Evolutionary conservation across 2,113 vertebrate species (phyloP).

Genomic region (Rattus rattus): DNA sequence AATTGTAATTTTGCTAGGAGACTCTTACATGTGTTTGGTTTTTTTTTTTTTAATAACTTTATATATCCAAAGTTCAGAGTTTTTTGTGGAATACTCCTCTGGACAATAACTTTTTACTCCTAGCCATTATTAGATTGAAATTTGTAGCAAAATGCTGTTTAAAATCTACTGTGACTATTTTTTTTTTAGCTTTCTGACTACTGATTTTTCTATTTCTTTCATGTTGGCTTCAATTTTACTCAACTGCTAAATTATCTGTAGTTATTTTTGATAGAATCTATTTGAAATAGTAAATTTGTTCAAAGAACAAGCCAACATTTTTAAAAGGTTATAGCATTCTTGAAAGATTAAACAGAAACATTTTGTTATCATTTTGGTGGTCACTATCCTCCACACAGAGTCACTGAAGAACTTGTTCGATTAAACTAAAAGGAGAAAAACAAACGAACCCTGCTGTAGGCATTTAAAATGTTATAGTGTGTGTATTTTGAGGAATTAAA

Average conservation of each 20-base stretch:
- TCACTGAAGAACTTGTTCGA: slow-evolving; percentile 77
- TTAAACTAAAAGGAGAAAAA: slow-evolving; percentile 74
- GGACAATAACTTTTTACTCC: slow-evolving; percentile 70
- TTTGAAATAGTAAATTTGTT: slow-evolving; percentile 64
- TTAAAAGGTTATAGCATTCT: slow-evolving; percentile 67
- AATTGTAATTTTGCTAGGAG: slow-evolving; percentile 84
- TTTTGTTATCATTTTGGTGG: slow-evolving; percentile 57
- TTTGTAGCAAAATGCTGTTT: slow-evolving; percentile 74
- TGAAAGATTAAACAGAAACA: slow-evolving; percentile 46
- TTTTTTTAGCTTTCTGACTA: slow-evolving; percentile 72
- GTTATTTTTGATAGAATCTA: slow-evolving; percentile 76
- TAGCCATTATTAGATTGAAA: slow-evolving; percentile 83
- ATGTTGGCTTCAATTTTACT: slow-evolving; percentile 76
- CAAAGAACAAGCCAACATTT: slow-evolving; percentile 55
- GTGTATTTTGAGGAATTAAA: slow-evolving; percentile 77
- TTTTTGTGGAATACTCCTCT: slow-evolving; percentile 72
- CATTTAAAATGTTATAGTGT: slow-evolving; percentile 82
- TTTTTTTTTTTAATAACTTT: slow-evolving; percentile 69
- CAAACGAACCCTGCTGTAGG: slow-evolving; percentile 62
- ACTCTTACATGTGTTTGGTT: slow-evolving; percentile 82
- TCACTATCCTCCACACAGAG: slow-evolving; percentile 57
- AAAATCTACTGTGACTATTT: slow-evolving; percentile 76
- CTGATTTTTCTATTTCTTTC: slow-evolving; percentile 77
- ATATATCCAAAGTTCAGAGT: slow-evolving; percentile 81
- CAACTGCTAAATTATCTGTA: slow-evolving; percentile 73